Evolutionary conservation across 2,888 invertebrate genomes (phyloP).

Genomic region (Ditula angustiorana): DNA sequence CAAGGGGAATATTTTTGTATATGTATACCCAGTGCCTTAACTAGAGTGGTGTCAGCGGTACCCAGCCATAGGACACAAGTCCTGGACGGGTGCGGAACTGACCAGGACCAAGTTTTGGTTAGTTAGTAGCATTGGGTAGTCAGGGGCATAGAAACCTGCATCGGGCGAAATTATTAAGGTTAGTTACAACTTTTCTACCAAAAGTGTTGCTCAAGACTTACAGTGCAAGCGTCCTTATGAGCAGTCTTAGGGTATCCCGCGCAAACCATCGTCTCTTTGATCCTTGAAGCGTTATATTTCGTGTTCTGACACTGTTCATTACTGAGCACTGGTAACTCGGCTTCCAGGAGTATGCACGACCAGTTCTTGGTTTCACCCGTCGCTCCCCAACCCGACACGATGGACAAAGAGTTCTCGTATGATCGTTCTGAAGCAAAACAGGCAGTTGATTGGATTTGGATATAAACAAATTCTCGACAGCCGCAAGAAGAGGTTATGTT

Average conservation of each 20-base stretch:
- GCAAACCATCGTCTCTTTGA: constrained; percentile 95
- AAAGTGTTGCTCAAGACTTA: constrained; percentile 72
- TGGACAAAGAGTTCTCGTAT: constrained; percentile 89
- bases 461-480: too few relatives aligned
- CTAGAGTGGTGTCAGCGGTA: too few relatives aligned
- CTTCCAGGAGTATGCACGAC: constrained; percentile 92
- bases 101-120: too few relatives aligned
- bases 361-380: constrained; percentile 93
- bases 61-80: too few relatives aligned
- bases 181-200: too few relatives aligned
- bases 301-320: constrained; percentile 90
- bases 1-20: too few relatives aligned
- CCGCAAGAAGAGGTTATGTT: too few relatives aligned
- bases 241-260: constrained; percentile 91
- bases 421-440: constrained; percentile 60
- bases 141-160: too few relatives aligned
- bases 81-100: too few relatives aligned
- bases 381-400: constrained; percentile 95
- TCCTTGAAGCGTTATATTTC: constrained; percentile 93
- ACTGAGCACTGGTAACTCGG: constrained; percentile 89
- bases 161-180: too few relatives aligned
- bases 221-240: constrained; percentile 93
- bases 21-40: too few relatives aligned
- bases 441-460: background rate
- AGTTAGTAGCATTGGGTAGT: too few relatives aligned